Conservation (phyloP, 2,888 invertebrate genomes). For the Polymixis flavicincta region DNA sequence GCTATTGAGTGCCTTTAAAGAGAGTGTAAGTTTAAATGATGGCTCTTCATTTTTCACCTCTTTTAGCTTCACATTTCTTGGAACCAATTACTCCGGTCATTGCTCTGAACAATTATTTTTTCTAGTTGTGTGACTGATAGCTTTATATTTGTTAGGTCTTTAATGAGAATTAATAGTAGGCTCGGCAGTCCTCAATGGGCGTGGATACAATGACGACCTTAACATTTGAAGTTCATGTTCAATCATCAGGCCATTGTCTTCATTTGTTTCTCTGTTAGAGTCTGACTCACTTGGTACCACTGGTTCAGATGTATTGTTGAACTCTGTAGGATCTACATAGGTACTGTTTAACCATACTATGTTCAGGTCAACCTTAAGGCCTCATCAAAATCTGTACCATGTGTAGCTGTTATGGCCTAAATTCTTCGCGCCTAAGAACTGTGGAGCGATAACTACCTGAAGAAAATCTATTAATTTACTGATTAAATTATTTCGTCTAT, state of each 20-base stretch:
- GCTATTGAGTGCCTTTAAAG: not conserved
- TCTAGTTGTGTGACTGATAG: slow-evolving; percentile 41
- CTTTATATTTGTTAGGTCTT: slow-evolving; percentile 16
- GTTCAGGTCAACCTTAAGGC: not conserved
- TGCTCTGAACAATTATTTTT: slow-evolving; percentile 28
- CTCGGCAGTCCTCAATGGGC: slow-evolving; percentile 16
- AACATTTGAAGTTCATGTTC: slow-evolving; percentile 33
- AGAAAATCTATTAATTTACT: not conserved
- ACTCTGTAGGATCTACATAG: not conserved
- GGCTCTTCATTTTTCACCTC: not conserved
- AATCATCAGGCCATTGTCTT: slow-evolving; percentile 33
- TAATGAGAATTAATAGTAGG: slow-evolving; percentile 38
- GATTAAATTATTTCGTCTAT: not conserved
- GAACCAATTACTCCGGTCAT: slow-evolving; percentile 33
- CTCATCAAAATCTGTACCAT: not conserved
- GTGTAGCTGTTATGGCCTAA: not conserved
- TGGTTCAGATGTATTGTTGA: not conserved
- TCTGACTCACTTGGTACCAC: not conserved
- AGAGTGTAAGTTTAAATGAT: not conserved
- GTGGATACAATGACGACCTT: slow-evolving; percentile 14
- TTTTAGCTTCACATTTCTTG: not conserved
- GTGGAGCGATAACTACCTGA: not conserved
- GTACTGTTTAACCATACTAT: not conserved
- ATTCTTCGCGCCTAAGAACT: not conserved
- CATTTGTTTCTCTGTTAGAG: not conserved